Evolutionary conservation across 2,888 invertebrate genomes (phyloP).

Genomic region (Sinodicranocentrus sp.): DNA sequence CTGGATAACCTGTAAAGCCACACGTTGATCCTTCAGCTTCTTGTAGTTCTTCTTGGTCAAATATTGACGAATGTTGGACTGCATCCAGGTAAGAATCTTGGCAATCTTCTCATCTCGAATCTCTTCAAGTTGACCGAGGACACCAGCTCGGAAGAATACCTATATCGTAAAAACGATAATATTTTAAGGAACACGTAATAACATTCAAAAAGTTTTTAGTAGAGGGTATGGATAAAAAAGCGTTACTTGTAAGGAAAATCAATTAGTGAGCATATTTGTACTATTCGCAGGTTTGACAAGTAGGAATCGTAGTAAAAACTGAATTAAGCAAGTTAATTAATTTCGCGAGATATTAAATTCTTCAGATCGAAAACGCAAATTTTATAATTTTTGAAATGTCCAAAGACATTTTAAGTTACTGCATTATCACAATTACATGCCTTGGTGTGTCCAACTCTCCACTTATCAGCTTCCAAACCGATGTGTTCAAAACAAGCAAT

Average conservation of each 20-base stretch:
- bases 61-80: slow-evolving; percentile 84
- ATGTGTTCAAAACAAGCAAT: slow-evolving; percentile 91
- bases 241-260: too few species aligned
- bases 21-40: slow-evolving; percentile 79
- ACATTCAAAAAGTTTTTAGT: too few species aligned
- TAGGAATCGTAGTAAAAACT: too few species aligned
- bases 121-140: slow-evolving; percentile 99
- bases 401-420: too few species aligned
- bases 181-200: slow-evolving; percentile 76
- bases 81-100: slow-evolving; percentile 99
- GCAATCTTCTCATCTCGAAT: slow-evolving; percentile 99
- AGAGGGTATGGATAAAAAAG: too few species aligned
- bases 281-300: too few species aligned
- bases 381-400: too few species aligned
- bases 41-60: slow-evolving; percentile 93
- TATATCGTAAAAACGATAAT: slow-evolving; percentile 78
- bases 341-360: too few species aligned
- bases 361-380: too few species aligned
- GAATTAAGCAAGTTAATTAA: too few species aligned
- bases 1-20: slow-evolving; percentile 98
- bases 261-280: too few species aligned
- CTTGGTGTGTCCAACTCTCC: slow-evolving; percentile 99
- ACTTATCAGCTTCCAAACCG: slow-evolving; percentile 94
- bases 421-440: too few species aligned
- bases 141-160: slow-evolving; percentile 99